phyloP scores from a whole-genome alignment of 2,113 vertebrate genomes.

The Erinaceus europaeus region DNA sequence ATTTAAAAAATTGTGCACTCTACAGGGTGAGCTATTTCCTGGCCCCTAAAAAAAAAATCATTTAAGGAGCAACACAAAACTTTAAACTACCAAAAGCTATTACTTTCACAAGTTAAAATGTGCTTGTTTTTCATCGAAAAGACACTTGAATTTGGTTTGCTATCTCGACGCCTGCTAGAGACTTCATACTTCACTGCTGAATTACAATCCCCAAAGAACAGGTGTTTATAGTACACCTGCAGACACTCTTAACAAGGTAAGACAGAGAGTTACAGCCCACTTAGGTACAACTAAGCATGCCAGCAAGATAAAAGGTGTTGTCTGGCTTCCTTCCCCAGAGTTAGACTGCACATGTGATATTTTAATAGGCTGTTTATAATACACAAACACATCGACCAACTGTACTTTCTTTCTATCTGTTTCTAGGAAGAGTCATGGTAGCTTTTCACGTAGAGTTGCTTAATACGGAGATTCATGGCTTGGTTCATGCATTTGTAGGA shows the following conservation, averaged over 20 bases:
- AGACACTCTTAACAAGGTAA: constrained; percentile 6
- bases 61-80: no score
- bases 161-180: not conserved
- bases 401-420: constrained; percentile 12
- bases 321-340: not conserved
- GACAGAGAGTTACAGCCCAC: not conserved
- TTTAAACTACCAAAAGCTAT: not conserved
- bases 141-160: not conserved
- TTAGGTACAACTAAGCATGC: not conserved
- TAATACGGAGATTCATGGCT: not conserved
- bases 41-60: no score
- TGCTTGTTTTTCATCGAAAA: not conserved
- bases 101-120: not conserved
- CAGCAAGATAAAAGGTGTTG: not conserved
- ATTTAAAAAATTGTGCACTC: no score
- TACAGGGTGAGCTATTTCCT: no score
- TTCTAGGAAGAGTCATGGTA: constrained; percentile 8
- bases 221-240: not conserved
- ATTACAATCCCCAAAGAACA: constrained; percentile 21
- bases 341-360: not conserved
- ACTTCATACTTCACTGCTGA: not conserved
- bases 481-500: not conserved
- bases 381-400: not conserved
- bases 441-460: not conserved
- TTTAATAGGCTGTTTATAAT: constrained; percentile 10